Conservation (phyloP, 92 coral and sea anemone species). For the Zoanthus sociatus region DNA sequence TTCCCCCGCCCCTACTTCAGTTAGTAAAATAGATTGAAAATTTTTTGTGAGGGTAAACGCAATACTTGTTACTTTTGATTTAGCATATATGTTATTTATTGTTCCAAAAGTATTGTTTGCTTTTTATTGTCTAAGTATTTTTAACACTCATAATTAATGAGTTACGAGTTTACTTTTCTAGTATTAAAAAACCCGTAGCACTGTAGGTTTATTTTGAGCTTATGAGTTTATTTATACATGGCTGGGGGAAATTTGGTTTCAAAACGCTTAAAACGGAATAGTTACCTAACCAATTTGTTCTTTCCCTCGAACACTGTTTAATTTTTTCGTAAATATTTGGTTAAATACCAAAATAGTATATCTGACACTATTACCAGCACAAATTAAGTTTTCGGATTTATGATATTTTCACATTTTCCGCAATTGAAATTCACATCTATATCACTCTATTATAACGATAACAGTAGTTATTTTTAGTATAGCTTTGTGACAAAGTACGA, state of each 20-base stretch:
- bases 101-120: neutral
- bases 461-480: neutral
- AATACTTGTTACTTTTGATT: neutral
- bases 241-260: neutral
- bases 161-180: neutral
- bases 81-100: neutral
- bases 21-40: neutral
- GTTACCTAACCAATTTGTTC: no score
- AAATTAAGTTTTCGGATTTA: neutral
- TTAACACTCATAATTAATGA: conserved; percentile 3
- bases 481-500: neutral
- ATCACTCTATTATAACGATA: neutral
- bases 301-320: no score
- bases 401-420: neutral
- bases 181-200: neutral
- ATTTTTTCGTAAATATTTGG: no score
- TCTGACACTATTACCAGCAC: neutral
- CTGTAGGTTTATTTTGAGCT: neutral
- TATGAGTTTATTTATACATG: neutral
- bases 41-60: neutral
- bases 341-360: no score
- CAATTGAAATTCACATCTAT: neutral
- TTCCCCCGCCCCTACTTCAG: neutral
- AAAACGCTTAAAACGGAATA: no score
- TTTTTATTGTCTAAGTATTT: neutral